phyloP scores from a whole-genome alignment of 2,113 vertebrate species.

The Toxotes chatareus region DNA sequence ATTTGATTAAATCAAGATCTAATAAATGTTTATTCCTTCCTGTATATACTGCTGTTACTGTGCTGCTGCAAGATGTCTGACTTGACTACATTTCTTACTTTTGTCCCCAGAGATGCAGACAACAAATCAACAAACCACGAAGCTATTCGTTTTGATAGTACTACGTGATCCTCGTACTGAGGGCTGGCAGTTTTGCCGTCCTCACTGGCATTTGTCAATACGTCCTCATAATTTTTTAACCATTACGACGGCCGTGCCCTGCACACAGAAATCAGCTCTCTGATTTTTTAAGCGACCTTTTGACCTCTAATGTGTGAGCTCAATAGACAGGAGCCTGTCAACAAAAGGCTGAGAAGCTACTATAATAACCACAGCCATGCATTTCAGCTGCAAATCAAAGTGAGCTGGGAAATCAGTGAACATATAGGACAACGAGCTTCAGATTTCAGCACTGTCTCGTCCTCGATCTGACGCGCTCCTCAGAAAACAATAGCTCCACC shows the following conservation, averaged over 20 bases:
- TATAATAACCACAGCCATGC: neutral
- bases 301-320: neutral
- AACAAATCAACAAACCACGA: neutral
- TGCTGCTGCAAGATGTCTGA: too few relatives aligned
- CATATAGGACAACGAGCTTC: neutral
- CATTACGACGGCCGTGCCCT: too few relatives aligned
- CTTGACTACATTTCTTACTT: neutral
- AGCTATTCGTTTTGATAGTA: neutral
- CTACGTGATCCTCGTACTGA: neutral
- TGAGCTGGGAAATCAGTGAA: neutral
- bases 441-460: neutral
- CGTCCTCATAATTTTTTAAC: neutral
- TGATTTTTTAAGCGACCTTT: neutral
- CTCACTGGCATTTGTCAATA: neutral
- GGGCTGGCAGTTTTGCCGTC: neutral
- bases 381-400: neutral
- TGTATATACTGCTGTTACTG: too few relatives aligned
- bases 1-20: neutral
- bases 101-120: neutral
- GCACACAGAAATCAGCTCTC: neutral
- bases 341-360: neutral
- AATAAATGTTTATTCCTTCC: neutral
- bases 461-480: neutral
- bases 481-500: neutral
- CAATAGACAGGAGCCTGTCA: neutral